phyloP scores from a whole-genome alignment of 1,140 invertebrate genomes.

The Bicyclus anynana region DNA sequence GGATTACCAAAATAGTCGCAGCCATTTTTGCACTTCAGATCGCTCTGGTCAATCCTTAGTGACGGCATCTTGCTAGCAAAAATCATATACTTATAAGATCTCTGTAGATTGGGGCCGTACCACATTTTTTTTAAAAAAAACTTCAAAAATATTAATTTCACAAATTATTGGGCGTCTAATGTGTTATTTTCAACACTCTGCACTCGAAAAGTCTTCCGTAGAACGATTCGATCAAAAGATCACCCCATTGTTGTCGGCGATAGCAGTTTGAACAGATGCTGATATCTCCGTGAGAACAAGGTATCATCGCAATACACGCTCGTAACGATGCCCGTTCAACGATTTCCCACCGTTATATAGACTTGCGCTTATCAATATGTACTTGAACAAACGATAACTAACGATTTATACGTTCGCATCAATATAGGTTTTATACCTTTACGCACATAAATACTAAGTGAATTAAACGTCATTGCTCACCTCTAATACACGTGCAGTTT shows the following conservation, averaged over 20 bases:
- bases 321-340: slow-evolving; percentile 57
- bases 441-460: no score
- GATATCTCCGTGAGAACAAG: slow-evolving; percentile 25
- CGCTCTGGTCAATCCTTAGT: slow-evolving; percentile 88
- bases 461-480: slow-evolving; percentile 9
- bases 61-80: slow-evolving; percentile 85
- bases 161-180: background rate
- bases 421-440: background rate
- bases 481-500: background rate
- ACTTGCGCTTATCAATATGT: slow-evolving; percentile 52
- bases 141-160: background rate
- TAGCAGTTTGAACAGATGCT: slow-evolving; percentile 24
- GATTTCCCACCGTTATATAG: slow-evolving; percentile 64
- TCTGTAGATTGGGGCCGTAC: slow-evolving; percentile 70
- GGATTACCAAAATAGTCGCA: slow-evolving; percentile 98
- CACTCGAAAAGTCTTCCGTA: slow-evolving; percentile 49
- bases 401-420: background rate
- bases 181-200: slow-evolving; percentile 40
- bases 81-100: slow-evolving; percentile 79
- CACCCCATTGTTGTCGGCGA: slow-evolving; percentile 48
- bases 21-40: slow-evolving; percentile 95
- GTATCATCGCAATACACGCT: slow-evolving; percentile 43
- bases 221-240: slow-evolving; percentile 32
- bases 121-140: slow-evolving; percentile 43
- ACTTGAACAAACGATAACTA: slow-evolving; percentile 39